Percentiles rank a stretch among this genome's conserved stretches.
Conservation (phyloP, 2,888 invertebrate species). For the Rhagium mordax region DNA sequence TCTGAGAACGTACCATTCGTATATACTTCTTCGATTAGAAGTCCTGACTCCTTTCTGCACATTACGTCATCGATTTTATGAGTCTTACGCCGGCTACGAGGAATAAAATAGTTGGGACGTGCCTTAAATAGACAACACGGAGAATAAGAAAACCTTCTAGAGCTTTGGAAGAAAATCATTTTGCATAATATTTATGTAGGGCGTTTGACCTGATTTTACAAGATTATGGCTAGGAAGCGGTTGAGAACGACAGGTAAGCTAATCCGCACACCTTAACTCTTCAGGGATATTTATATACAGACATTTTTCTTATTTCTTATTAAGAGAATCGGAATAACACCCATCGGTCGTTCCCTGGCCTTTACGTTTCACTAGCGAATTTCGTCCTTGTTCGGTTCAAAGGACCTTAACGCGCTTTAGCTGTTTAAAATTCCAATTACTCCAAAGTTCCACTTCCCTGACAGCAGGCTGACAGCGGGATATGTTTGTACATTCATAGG, state of each 20-base stretch:
- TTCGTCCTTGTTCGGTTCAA: not conserved
- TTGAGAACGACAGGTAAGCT: no score
- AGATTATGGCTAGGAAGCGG: no score
- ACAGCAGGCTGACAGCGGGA: not conserved
- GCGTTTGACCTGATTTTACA: not conserved
- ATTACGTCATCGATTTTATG: conserved; percentile 7
- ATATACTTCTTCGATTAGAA: not conserved
- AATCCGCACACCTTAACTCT: no score
- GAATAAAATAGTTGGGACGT: conserved; percentile 1
- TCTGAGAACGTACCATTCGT: no score
- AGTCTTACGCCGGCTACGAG: not conserved
- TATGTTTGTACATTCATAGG: not conserved
- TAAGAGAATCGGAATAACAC: no score
- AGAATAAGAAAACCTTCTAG: not conserved
- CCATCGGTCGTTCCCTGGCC: no score
- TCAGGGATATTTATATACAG: no score
- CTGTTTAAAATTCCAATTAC: not conserved
- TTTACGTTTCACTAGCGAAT: not conserved
- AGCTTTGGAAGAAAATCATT: not conserved
- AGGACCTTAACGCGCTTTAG: not conserved
- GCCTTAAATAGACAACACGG: not conserved
- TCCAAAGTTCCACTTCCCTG: not conserved
- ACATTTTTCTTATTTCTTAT: no score
- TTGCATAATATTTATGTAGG: not conserved
- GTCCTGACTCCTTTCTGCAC: not conserved